Evolutionary conservation across 1,140 invertebrate species (phyloP).

Genomic region (Cardiocondyla obscurior): DNA sequence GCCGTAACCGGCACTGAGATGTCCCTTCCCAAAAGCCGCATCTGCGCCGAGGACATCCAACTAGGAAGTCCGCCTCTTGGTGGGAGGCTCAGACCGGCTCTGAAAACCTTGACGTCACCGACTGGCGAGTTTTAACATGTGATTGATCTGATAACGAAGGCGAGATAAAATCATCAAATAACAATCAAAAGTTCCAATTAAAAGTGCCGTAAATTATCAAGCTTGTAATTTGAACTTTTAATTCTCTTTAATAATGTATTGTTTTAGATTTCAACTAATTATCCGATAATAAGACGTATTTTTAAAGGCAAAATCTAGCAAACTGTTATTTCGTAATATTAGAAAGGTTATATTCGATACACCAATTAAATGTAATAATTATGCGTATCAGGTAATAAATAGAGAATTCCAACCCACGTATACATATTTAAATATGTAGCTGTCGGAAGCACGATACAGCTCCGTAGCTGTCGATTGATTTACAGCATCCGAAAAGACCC

Average conservation of each 20-base stretch:
- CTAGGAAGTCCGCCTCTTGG: conserved; percentile 39
- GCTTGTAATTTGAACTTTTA: neutral
- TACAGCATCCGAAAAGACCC: too few species aligned
- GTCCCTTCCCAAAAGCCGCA: conserved; percentile 63
- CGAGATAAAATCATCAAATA: neutral
- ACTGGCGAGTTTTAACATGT: neutral
- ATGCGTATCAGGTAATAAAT: too few species aligned
- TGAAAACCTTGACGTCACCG: conserved; percentile 9
- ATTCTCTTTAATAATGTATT: neutral
- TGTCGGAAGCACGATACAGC: too few species aligned
- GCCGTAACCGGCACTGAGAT: conserved; percentile 24
- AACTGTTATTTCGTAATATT: too few species aligned
- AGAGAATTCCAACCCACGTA: too few species aligned
- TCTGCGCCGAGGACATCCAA: conserved; percentile 70
- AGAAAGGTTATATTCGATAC: too few species aligned
- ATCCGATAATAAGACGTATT: too few species aligned
- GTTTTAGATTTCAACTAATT: too few species aligned
- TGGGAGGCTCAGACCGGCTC: conserved; percentile 45
- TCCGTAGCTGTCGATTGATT: too few species aligned
- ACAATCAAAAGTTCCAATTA: neutral
- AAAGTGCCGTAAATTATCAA: neutral
- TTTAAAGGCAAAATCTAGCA: too few species aligned
- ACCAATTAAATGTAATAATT: too few species aligned
- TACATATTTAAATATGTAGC: too few species aligned
- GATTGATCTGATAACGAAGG: neutral